A percentile compares a stretch with the other conserved stretches of the same genome.
Evolutionary conservation across 2,113 vertebrate species (phyloP).

Genomic region (Amblyopsis rosae): DNA sequence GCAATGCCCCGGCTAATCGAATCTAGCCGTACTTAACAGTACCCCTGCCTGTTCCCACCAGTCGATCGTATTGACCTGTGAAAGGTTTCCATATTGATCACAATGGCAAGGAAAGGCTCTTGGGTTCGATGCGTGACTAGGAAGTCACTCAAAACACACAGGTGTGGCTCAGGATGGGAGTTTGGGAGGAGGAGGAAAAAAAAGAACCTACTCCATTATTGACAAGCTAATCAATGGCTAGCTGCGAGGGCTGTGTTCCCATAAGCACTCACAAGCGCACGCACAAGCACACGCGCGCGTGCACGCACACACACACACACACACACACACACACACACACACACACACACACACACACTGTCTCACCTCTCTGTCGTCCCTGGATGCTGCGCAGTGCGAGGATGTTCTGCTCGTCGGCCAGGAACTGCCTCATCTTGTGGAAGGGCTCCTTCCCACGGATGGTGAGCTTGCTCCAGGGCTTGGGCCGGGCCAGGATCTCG

Average conservation of each 20-base stretch:
- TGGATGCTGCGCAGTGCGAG: conserved; percentile 95
- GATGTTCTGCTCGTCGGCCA: conserved; percentile 97
- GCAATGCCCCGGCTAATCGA: conserved; percentile 67
- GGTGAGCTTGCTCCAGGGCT: conserved; percentile 97
- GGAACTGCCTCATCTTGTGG: conserved; percentile 99
- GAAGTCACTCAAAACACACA: conserved; percentile 66
- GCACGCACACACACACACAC: conserved; percentile 33
- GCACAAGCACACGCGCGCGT: not conserved
- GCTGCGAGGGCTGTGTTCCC: conserved; percentile 41
- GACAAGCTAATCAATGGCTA: conserved; percentile 65
- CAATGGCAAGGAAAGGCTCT: conserved; percentile 62
- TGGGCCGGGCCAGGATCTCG: conserved; percentile 94
- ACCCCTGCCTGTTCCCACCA: conserved; percentile 52
- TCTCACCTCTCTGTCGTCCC: conserved; percentile 95
- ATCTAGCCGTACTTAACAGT: conserved; percentile 69
- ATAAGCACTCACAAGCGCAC: conserved; percentile 3
- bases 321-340: conserved; percentile 17
- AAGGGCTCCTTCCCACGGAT: conserved; percentile 97
- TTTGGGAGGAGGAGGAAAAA: conserved; percentile 51
- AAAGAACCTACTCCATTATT: conserved; percentile 62
- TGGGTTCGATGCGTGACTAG: conserved; percentile 60
- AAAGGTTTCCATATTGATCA: conserved; percentile 77
- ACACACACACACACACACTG: not conserved
- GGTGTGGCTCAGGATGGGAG: conserved; percentile 64
- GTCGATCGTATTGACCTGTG: conserved; percentile 74